Evolutionary conservation across 2,797 vertebrate genomes (phyloP), one percentile per base, ranked within the genome.

Genomic region (Darevskia mixta): DNA sequence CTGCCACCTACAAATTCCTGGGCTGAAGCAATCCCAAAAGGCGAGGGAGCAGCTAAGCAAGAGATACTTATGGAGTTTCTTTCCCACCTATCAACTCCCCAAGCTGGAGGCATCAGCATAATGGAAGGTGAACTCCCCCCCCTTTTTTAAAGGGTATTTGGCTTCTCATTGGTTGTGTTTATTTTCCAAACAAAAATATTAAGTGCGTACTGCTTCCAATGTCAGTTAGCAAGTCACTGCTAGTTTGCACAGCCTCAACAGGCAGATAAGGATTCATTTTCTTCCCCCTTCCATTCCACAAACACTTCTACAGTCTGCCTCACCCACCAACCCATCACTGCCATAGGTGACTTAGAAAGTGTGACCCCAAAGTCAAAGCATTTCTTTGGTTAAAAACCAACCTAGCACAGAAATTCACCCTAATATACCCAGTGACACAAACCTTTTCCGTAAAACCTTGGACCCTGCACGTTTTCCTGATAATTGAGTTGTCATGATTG

Each of bases 141-240:
- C 38, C 38, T 76, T 64, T 61, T 61, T 61, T 61, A 35, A 45
- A 27, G 23, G 20, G n/a, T 71, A 23, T 1, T 43, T 71, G 45
- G 35, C 18, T 32, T 83, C 75, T 71, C 11, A 58, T 32, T 78
- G 25, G 41, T 72, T 45, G n/a, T 79, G 29, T 3, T 35, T 88
- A 58, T 43, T 72, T 41, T 86, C 79, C 49, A 84, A 77, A 72
- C 32, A 76, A 76, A 76, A 76, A 45, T 41, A 69, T 66, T 43
- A 64, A 69, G 8, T 38, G n/a, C 25, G 17, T 20, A 83, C 35
- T 83, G 27, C 58, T 83, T 83, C 64, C 61, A n/a, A 76, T 20
- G 32, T 71, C 32, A 69, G 15, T 75, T 29, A 29, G 32, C 35
- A 27, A 75, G 23, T 64, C 45, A 71, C 32, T 58, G 35, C 64